These are phyloP conservation scores for Leptopterna dolabrata DNA, from an alignment of 2,888 invertebrate genomes.

Conservation along the genomic window DNA sequence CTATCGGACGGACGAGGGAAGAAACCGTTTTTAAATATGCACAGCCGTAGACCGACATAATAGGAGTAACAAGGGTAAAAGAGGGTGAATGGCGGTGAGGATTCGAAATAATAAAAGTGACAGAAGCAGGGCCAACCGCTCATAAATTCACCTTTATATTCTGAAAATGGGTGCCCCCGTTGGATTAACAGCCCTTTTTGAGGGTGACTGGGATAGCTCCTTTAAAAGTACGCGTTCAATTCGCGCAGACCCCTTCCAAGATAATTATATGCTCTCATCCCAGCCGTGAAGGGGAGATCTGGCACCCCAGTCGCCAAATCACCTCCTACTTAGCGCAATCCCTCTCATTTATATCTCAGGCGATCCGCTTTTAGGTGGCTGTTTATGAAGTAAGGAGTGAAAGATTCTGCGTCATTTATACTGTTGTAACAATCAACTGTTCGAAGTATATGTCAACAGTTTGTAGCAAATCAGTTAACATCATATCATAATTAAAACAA, in stretches of 20 bases:
- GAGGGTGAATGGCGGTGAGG: neutral
- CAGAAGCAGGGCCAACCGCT: constrained; percentile 16
- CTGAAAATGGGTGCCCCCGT: constrained; percentile 13
- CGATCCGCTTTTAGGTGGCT: neutral
- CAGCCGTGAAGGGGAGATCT: neutral
- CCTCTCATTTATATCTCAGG: neutral
- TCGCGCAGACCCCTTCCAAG: neutral
- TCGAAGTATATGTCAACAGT: no score
- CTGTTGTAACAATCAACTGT: neutral
- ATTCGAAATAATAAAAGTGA: constrained; percentile 33
- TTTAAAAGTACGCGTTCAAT: neutral
- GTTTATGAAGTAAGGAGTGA: neutral
- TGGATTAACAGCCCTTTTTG: constrained; percentile 34
- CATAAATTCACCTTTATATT: constrained; percentile 41
- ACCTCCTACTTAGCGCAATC: neutral
- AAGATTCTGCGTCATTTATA: no score
- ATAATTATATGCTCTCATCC: constrained; percentile 11
- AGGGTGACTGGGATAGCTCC: neutral
- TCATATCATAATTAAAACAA: no score
- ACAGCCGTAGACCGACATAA: neutral
- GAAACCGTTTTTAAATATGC: neutral
- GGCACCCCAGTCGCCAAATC: neutral
- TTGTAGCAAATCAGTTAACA: no score
- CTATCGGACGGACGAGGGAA: neutral
- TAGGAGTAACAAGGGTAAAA: neutral